Evolutionary conservation across 2,797 vertebrate species (phyloP).

Genomic region (Enteromius thamalakanensis): DNA sequence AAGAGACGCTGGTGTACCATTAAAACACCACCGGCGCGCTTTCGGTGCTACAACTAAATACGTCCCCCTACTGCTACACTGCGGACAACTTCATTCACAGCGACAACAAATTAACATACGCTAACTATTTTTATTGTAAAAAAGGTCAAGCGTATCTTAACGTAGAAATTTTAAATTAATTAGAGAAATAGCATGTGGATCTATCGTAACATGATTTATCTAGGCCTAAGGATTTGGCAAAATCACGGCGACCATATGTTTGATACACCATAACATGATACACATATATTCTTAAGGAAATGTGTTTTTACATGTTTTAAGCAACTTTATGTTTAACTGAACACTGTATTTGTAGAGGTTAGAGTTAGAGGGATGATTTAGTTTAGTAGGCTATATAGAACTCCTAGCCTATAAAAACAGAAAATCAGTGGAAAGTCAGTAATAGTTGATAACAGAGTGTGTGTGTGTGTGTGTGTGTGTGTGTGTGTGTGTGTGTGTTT

Average conservation of each 20-base stretch:
- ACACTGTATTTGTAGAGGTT: not conserved
- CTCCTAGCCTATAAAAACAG: not conserved
- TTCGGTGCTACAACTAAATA: slow-evolving; percentile 47
- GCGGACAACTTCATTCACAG: not conserved
- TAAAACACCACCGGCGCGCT: slow-evolving; percentile 69
- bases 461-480: not conserved
- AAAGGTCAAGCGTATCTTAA: not conserved
- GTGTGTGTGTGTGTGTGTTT: not conserved
- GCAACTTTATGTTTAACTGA: not conserved
- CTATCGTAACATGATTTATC: not conserved
- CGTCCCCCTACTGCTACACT: not conserved
- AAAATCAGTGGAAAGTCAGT: not conserved
- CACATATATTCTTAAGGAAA: not conserved
- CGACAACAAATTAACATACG: not conserved
- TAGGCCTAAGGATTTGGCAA: too few relatives aligned
- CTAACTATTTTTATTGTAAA: not conserved
- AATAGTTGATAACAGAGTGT: not conserved
- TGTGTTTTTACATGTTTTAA: not conserved
- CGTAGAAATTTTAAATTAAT: not conserved
- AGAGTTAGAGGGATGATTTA: not conserved
- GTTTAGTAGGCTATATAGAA: not conserved
- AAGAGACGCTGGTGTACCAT: slow-evolving; percentile 62
- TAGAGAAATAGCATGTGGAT: not conserved
- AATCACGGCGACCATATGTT: not conserved
- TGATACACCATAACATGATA: not conserved